These are phyloP conservation scores for Seriola rivoliana DNA, from an alignment of 2,113 vertebrate genomes.

Conservation along the genomic window DNA sequence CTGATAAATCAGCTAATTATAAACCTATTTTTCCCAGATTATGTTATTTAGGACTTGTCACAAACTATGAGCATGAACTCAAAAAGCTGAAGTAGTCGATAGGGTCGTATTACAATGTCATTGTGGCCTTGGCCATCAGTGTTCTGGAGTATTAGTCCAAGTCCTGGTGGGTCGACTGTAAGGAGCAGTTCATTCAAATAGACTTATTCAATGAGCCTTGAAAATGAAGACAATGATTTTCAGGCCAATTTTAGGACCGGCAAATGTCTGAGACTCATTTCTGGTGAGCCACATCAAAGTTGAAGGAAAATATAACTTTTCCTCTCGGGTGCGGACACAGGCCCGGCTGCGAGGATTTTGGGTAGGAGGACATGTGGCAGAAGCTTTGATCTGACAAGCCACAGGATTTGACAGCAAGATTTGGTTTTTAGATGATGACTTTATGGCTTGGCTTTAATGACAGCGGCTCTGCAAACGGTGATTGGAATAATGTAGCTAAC, in stretches of 20 bases:
- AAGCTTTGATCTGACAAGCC: slow-evolving; percentile 70
- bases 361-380: slow-evolving; percentile 65
- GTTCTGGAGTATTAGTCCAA: slow-evolving; percentile 3
- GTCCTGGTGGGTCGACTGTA: slow-evolving; percentile 2
- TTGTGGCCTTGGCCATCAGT: slow-evolving; percentile 1
- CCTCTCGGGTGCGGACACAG: slow-evolving; percentile 72
- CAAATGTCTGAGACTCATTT: slow-evolving; percentile 73
- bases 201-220: slow-evolving; percentile 38
- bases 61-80: neutral
- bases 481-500: slow-evolving; percentile 48
- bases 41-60: neutral
- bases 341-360: slow-evolving; percentile 41
- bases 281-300: slow-evolving; percentile 79
- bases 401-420: slow-evolving; percentile 60
- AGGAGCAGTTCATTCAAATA: slow-evolving; percentile 29
- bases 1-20: slow-evolving; percentile 44
- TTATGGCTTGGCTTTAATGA: slow-evolving; percentile 56
- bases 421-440: slow-evolving; percentile 66
- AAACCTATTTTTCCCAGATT: slow-evolving; percentile 13
- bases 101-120: neutral
- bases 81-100: neutral
- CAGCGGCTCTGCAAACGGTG: slow-evolving; percentile 22
- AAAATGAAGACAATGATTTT: slow-evolving; percentile 59
- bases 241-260: slow-evolving; percentile 57
- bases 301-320: slow-evolving; percentile 70